Percentiles rank a stretch among this genome's conserved stretches.
These are phyloP conservation scores for Allophyes oxyacanthae DNA, from an alignment of 2,888 invertebrate species.

Conservation along the genomic window DNA sequence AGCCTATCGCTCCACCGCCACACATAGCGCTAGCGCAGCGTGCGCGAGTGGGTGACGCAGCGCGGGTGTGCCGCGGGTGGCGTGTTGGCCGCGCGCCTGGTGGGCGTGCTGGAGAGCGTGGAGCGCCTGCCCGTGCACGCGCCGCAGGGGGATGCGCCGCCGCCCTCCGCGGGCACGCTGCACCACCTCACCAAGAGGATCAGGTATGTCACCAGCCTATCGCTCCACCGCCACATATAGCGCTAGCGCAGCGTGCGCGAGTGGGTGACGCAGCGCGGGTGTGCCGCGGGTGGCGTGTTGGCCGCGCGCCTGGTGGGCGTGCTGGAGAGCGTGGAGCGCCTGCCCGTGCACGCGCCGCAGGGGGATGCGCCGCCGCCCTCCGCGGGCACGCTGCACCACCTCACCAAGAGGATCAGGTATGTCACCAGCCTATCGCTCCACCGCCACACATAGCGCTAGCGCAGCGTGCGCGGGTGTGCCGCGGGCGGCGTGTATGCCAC, in stretches of 20 bases:
- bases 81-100: slow-evolving; percentile 95
- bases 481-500: slow-evolving; percentile 91
- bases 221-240: slow-evolving; percentile 26
- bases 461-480: slow-evolving; percentile 71
- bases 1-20: no score
- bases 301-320: slow-evolving; percentile 98
- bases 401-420: slow-evolving; percentile 94
- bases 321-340: slow-evolving; percentile 98
- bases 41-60: slow-evolving; percentile 70
- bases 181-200: slow-evolving; percentile 98
- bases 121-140: slow-evolving; percentile 98
- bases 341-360: slow-evolving; percentile 96
- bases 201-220: slow-evolving; percentile 66
- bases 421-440: not conserved
- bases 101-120: slow-evolving; percentile 98
- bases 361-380: slow-evolving; percentile 94
- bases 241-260: slow-evolving; percentile 75
- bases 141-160: slow-evolving; percentile 94
- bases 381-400: slow-evolving; percentile 95
- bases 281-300: slow-evolving; percentile 86
- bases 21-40: slow-evolving; percentile 74
- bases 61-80: slow-evolving; percentile 76
- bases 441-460: no score
- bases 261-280: slow-evolving; percentile 68
- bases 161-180: slow-evolving; percentile 92